Evolutionary conservation across 2,113 vertebrate genomes (phyloP).

Genomic region (Aegotheles bennettii): DNA sequence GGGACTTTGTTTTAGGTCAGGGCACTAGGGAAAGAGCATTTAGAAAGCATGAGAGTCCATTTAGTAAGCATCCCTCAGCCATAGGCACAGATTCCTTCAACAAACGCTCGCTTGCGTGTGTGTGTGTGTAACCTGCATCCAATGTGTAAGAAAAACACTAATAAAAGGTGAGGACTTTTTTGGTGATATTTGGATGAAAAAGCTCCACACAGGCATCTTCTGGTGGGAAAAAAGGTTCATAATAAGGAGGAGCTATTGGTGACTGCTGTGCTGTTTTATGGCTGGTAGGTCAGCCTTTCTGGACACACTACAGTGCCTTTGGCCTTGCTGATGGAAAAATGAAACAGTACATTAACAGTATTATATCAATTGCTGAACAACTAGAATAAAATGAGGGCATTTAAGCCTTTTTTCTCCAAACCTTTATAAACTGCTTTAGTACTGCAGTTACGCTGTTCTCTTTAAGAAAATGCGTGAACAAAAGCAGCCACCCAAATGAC

Average conservation of each 20-base stretch:
- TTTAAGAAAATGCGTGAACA: neutral
- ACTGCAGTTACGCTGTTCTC: neutral
- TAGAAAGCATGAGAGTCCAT: slow-evolving; percentile 36
- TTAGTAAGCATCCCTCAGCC: slow-evolving; percentile 28
- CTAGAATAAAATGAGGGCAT: neutral
- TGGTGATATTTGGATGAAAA: neutral
- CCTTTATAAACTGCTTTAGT: neutral
- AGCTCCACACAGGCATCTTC: neutral
- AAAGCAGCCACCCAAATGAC: neutral
- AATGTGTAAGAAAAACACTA: neutral
- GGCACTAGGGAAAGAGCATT: slow-evolving; percentile 28
- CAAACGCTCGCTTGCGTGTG: neutral
- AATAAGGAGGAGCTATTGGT: neutral
- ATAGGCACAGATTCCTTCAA: neutral
- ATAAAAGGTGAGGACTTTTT: neutral
- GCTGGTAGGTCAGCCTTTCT: neutral
- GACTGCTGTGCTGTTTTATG: neutral
- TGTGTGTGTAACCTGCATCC: rapidly evolving
- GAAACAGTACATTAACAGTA: neutral
- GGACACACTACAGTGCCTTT: neutral
- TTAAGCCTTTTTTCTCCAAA: neutral
- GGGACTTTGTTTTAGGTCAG: slow-evolving; percentile 46
- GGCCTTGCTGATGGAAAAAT: neutral
- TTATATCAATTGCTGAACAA: neutral
- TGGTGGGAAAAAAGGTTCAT: neutral